phyloP scores from a whole-genome alignment of 2,797 vertebrate genomes.

The Xyrichtys novacula region DNA sequence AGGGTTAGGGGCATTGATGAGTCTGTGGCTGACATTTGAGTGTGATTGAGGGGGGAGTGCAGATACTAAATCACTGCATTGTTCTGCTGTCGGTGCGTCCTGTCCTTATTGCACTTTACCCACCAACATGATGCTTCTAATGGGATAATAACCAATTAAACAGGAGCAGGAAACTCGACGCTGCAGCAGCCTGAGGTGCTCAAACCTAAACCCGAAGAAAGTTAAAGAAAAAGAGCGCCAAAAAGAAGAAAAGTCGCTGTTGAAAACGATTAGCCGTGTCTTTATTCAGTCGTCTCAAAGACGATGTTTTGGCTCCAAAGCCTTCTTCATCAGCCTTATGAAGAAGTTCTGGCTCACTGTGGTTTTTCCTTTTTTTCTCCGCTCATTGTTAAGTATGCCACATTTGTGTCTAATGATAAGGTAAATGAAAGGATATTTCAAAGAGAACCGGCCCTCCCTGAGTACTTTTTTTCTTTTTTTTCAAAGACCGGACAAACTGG shows the following conservation, averaged over 20 bases:
- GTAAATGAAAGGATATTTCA: constrained; percentile 88
- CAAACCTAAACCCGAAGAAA: constrained; percentile 40
- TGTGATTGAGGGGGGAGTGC: constrained; percentile 68
- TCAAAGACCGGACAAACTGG: constrained; percentile 92
- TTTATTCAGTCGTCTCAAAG: constrained; percentile 59
- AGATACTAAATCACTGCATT: constrained; percentile 75
- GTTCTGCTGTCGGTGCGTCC: constrained; percentile 68
- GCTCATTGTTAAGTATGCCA: constrained; percentile 64
- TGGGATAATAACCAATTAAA: constrained; percentile 74
- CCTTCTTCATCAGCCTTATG: constrained; percentile 65
- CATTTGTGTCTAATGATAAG: constrained; percentile 80
- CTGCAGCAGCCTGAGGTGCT: constrained; percentile 57
- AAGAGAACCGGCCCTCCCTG: constrained; percentile 83
- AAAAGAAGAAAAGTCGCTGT: constrained; percentile 51
- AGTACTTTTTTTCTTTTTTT: constrained; percentile 74
- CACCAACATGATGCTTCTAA: constrained; percentile 51
- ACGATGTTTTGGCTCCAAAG: constrained; percentile 49
- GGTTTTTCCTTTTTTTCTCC: constrained; percentile 22
- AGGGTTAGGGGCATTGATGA: constrained; percentile 71
- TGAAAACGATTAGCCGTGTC: constrained; percentile 61
- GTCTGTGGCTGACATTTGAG: constrained; percentile 79
- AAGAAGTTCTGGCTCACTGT: constrained; percentile 46
- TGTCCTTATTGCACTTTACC: constrained; percentile 61
- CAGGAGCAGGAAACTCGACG: constrained; percentile 39
- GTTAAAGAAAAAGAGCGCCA: constrained; percentile 35